Evolutionary conservation across 1,140 invertebrate genomes (phyloP).

Genomic region (Drosophila neocordata): DNA sequence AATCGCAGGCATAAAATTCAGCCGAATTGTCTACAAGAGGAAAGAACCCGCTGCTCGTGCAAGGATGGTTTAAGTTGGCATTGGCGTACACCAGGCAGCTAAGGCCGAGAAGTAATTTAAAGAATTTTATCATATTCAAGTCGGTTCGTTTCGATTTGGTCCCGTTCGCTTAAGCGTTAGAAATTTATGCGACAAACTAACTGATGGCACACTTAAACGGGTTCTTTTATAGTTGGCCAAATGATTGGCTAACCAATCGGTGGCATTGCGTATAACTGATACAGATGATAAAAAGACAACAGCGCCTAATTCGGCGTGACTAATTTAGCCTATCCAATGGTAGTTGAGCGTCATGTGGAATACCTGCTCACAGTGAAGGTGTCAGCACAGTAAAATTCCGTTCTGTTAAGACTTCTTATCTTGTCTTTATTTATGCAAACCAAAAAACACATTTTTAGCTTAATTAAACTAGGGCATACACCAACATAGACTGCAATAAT

Average conservation of each 20-base stretch:
- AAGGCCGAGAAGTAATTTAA: constrained; percentile 8
- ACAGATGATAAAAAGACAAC: constrained; percentile 22
- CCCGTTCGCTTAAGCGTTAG: constrained; percentile 23
- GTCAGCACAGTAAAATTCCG: neutral
- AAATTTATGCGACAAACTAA: constrained; percentile 64
- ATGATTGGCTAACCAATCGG: constrained; percentile 34
- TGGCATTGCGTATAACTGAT: constrained; percentile 48
- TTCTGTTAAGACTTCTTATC: constrained; percentile 3
- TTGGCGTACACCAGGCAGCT: constrained; percentile 17
- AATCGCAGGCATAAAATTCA: constrained; percentile 46
- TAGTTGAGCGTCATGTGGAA: too few relatives aligned
- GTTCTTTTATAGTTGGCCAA: constrained; percentile 61
- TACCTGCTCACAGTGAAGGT: too few relatives aligned
- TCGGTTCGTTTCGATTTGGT: neutral
- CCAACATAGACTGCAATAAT: constrained; percentile 34
- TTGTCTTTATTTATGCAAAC: constrained; percentile 55
- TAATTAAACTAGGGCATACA: constrained; percentile 50
- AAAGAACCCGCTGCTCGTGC: constrained; percentile 36
- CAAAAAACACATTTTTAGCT: constrained; percentile 40
- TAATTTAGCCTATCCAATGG: neutral
- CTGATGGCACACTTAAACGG: constrained; percentile 43
- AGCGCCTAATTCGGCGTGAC: neutral
- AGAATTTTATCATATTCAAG: constrained; percentile 30
- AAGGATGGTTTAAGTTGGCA: constrained; percentile 29
- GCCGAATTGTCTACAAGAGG: constrained; percentile 39